These are phyloP conservation scores for Magallana nippona DNA, from an alignment of 2,888 invertebrate species.

Conservation along the genomic window DNA sequence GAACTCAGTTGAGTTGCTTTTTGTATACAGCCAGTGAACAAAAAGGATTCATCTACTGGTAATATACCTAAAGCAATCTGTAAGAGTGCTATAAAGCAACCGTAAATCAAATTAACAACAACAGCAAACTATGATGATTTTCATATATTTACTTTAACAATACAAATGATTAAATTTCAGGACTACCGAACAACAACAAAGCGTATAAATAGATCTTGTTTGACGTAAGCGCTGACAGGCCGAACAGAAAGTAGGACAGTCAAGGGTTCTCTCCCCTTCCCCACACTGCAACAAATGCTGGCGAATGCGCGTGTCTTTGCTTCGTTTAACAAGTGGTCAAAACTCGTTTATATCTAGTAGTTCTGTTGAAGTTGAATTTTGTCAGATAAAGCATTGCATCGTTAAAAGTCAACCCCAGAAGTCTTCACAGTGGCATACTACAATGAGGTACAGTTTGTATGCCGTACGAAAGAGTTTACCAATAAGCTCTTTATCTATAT, in stretches of 20 bases:
- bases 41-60: too few relatives aligned
- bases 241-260: background rate
- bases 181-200: conserved; percentile 33
- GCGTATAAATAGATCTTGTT: conserved; percentile 14
- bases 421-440: background rate
- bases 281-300: background rate
- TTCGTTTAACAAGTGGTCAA: background rate
- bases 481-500: background rate
- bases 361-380: background rate
- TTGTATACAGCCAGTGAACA: too few relatives aligned
- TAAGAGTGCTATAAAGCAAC: too few relatives aligned
- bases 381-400: background rate
- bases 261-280: background rate
- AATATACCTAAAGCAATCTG: too few relatives aligned
- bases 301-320: background rate
- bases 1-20: too few relatives aligned
- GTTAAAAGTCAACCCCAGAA: background rate
- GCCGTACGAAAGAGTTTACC: background rate
- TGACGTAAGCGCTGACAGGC: conserved; percentile 2
- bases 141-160: conserved; percentile 31
- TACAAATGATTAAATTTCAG: conserved; percentile 35
- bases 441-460: background rate
- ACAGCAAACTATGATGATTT: background rate
- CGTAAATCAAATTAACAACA: background rate
- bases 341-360: background rate